phyloP scores from a whole-genome alignment of 2,888 invertebrate genomes.

The Rotaria macrura region DNA sequence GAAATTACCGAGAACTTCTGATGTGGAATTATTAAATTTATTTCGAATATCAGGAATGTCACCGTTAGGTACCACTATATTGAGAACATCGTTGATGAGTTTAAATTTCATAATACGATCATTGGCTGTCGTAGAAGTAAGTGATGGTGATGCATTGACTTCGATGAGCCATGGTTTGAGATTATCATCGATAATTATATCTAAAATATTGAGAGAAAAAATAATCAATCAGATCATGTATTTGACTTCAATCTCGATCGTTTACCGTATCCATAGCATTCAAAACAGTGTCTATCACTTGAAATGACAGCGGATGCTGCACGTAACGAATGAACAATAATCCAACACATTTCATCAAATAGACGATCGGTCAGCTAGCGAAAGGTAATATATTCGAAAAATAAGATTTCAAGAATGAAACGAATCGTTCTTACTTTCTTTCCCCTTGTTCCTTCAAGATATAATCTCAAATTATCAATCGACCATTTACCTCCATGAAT shows the following conservation, averaged over 20 bases:
- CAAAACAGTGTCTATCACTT: slow-evolving; percentile 79
- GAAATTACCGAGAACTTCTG: slow-evolving; percentile 31
- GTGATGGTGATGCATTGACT: slow-evolving; percentile 85
- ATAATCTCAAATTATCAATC: slow-evolving; percentile 74
- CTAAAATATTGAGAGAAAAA: slow-evolving; percentile 55
- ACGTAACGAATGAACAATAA: slow-evolving; percentile 80
- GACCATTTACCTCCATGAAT: slow-evolving; percentile 88
- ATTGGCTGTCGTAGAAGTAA: slow-evolving; percentile 83
- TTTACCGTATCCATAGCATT: slow-evolving; percentile 66
- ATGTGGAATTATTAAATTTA: not conserved
- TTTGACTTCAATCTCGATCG: not conserved
- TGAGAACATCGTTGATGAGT: slow-evolving; percentile 79
- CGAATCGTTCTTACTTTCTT: slow-evolving; percentile 54
- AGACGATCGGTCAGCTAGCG: slow-evolving; percentile 62
- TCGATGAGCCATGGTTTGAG: slow-evolving; percentile 86
- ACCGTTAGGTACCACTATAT: slow-evolving; percentile 74
- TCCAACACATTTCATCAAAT: slow-evolving; percentile 64
- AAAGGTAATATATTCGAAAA: not conserved
- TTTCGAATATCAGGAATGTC: slow-evolving; percentile 63
- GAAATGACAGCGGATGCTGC: slow-evolving; percentile 84
- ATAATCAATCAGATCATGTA: not conserved
- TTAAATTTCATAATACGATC: slow-evolving; percentile 85
- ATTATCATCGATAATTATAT: slow-evolving; percentile 84
- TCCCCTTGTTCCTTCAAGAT: slow-evolving; percentile 78
- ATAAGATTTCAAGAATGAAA: too few relatives aligned